These are phyloP conservation scores for Aldrovandia affinis DNA, from an alignment of 2,797 vertebrate species.

Conservation along the genomic window DNA sequence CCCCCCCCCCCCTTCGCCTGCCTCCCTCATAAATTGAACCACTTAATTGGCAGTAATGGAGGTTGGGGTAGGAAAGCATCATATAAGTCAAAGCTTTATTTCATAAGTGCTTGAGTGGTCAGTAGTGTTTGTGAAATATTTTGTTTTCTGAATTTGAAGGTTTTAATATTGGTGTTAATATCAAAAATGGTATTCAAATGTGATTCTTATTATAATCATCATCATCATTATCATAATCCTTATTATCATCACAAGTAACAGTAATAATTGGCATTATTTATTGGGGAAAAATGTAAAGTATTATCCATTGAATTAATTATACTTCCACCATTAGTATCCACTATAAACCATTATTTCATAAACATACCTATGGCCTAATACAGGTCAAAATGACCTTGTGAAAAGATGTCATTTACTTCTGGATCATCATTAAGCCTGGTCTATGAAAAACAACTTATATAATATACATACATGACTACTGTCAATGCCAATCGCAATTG, in stretches of 20 bases:
- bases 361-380: neutral
- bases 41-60: conserved; percentile 31
- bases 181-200: neutral
- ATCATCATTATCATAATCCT: neutral
- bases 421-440: neutral
- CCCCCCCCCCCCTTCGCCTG: neutral
- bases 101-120: neutral
- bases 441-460: no score
- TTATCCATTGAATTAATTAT: neutral
- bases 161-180: neutral
- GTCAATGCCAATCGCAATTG: neutral
- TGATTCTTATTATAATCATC: neutral
- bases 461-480: neutral
- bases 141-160: neutral
- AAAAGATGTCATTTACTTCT: neutral
- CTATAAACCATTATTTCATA: neutral
- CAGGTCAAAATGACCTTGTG: neutral
- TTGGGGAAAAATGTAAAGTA: neutral
- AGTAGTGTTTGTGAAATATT: neutral
- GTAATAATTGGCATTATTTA: neutral
- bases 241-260: neutral
- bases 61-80: neutral
- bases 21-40: neutral
- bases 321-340: neutral
- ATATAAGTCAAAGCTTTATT: neutral